Percentiles rank a stretch among this genome's conserved stretches.
phyloP scores from a whole-genome alignment of 2,797 vertebrate species.

The Ptychadena robeensis region DNA sequence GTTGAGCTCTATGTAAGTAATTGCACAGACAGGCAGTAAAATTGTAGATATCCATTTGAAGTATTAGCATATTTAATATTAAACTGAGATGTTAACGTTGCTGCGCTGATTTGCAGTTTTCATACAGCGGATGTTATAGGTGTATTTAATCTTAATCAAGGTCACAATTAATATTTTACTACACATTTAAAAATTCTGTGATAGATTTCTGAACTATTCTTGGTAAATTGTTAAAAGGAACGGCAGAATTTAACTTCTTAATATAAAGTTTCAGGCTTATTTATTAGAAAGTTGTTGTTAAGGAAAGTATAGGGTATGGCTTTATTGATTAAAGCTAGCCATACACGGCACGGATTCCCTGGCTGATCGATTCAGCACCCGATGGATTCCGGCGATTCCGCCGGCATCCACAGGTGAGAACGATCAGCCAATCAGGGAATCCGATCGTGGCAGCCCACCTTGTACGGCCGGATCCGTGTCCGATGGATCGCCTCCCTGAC shows the following conservation, averaged over 20 bases:
- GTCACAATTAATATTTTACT: conserved; percentile 26
- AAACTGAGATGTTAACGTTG: conserved; percentile 24
- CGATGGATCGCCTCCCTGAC: too few relatives aligned
- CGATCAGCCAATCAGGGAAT: too few relatives aligned
- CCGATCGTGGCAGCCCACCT: too few relatives aligned
- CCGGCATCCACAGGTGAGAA: too few relatives aligned
- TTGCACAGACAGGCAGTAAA: conserved; percentile 34
- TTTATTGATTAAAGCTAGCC: too few relatives aligned
- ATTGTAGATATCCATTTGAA: conserved; percentile 14
- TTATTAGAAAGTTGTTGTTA: not conserved
- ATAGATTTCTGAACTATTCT: not conserved
- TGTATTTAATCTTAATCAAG: conserved; percentile 44
- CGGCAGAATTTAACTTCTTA: too few relatives aligned
- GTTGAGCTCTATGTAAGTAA: conserved; percentile 41
- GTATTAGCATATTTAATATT: conserved; percentile 53
- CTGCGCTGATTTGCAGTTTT: conserved; percentile 47
- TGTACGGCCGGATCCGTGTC: too few relatives aligned
- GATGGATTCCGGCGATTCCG: too few relatives aligned
- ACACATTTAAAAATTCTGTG: not conserved
- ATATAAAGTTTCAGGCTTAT: too few relatives aligned
- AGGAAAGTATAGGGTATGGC: not conserved
- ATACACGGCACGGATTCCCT: too few relatives aligned
- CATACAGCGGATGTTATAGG: conserved; percentile 28
- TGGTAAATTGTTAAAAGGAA: not conserved
- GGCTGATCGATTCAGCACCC: too few relatives aligned